Conservation (phyloP, 2,797 vertebrate species). For the Trichosurus vulpecula region DNA sequence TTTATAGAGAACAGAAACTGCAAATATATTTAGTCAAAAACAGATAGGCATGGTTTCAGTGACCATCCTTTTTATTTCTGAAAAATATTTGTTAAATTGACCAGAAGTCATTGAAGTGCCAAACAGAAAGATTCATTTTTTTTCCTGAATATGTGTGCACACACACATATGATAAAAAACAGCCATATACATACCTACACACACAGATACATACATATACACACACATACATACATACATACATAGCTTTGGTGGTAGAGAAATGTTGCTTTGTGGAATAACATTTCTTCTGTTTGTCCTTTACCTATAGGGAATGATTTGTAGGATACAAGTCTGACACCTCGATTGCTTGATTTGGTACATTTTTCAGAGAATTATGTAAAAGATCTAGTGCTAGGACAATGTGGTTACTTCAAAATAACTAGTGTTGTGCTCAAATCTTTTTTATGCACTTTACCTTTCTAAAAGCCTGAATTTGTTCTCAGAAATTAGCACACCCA, state of each 20-base stretch:
- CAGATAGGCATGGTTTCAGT: conserved; percentile 48
- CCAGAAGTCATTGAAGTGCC: conserved; percentile 43
- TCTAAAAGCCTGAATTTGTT: conserved; percentile 9
- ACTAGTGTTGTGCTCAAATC: conserved; percentile 10
- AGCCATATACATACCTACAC: no score
- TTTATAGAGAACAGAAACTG: conserved; percentile 40
- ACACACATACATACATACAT: neutral
- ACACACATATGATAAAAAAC: neutral
- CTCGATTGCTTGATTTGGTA: conserved; percentile 9
- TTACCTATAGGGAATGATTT: conserved; percentile 29
- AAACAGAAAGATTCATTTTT: neutral
- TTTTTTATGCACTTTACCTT: neutral
- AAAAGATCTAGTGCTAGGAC: neutral
- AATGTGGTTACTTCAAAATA: conserved; percentile 13
- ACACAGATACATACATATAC: neutral
- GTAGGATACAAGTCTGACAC: conserved; percentile 12
- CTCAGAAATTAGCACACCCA: neutral
- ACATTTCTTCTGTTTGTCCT: conserved; percentile 45
- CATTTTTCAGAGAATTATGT: conserved; percentile 13
- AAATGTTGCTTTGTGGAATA: conserved; percentile 38
- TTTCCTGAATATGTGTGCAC: neutral
- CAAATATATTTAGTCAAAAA: conserved; percentile 52
- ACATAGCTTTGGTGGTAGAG: conserved; percentile 39
- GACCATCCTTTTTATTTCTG: conserved; percentile 48
- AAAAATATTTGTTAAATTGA: conserved; percentile 54